These are phyloP conservation scores for Cebidichthys violaceus DNA, from an alignment of 2,113 vertebrate species.

Conservation along the genomic window DNA sequence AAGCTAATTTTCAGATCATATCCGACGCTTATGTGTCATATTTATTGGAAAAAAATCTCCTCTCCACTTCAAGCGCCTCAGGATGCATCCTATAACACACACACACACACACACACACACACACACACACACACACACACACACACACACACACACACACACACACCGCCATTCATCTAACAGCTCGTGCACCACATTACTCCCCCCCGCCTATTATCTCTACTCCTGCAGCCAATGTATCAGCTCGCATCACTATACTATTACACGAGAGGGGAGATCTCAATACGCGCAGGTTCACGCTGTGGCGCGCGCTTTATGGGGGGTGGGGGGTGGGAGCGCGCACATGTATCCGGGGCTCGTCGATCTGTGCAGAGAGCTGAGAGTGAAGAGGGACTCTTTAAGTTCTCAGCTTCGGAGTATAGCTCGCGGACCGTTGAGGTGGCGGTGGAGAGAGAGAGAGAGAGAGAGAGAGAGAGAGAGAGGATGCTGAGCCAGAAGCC, in stretches of 20 bases:
- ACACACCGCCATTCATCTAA: conserved; percentile 25
- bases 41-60: no score
- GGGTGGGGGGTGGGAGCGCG: conserved; percentile 35
- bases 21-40: not conserved
- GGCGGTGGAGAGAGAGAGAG: not conserved
- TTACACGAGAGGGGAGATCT: not conserved
- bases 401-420: conserved; percentile 41
- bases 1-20: not conserved
- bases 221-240: conserved; percentile 38
- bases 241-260: conserved; percentile 1
- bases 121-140: not conserved
- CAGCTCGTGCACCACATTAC: conserved; percentile 8
- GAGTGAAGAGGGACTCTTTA: conserved; percentile 41
- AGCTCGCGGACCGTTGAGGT: not conserved
- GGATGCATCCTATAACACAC: conserved; percentile 21
- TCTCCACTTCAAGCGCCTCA: not conserved
- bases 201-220: conserved; percentile 18
- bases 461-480: not conserved
- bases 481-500: conserved; percentile 63
- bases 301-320: conserved; percentile 47
- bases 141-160: not conserved
- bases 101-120: not conserved
- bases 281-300: conserved; percentile 9
- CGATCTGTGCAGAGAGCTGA: conserved; percentile 32
- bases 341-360: conserved; percentile 33